Evolutionary conservation across 1,140 invertebrate species (phyloP), one percentile per base, ranked within the genome.

Genomic region (Zaprionus ghesquierei): DNA sequence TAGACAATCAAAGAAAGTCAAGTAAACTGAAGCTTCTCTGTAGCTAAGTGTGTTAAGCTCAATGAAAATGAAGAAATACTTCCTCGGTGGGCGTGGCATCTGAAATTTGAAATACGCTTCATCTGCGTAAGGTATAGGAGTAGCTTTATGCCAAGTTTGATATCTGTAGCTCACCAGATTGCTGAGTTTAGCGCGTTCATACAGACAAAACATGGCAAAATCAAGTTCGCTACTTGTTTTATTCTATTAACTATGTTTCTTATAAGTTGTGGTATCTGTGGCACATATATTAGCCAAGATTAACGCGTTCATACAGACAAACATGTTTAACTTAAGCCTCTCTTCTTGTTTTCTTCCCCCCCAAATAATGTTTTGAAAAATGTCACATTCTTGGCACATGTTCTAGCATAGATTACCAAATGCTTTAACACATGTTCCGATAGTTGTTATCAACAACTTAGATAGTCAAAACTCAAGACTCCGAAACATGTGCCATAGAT

Each of bases 341-440:
- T 29, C 5, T 2, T 29, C 27, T 29, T 29, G 27, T 29, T 29
- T 29, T 29, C 27, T 29, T 29, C n/a, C n/a, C n/a, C n/a, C n/a
- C 0, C 1, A 29, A 29, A 29, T 8, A 8, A 58, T 71, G 62
- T 71, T 71, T 58, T 71, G 38, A 23, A 10, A 66, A 65, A 65
- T 61, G 55, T 73, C 64, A 73, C 56, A 73, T 73, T 73, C 70
- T 18, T 27, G 33, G 63, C 55, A 68, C 70, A 61, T 69, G 70
- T 53, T 61, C 29, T 35, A 25, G 22, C 35, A 35, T 49, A 61
- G 54, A 38, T 61, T 69, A 13, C 20, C 49, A 18, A 56, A 70
- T 73, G 35, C 38, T 38, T 53, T 49, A 69, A 73, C 70, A 73
- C 70, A 69, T 73, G 70, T 73, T 68, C 33, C 38, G 15, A 59